phyloP scores from a whole-genome alignment of 2,113 vertebrate genomes.

The Theristicus caerulescens region DNA sequence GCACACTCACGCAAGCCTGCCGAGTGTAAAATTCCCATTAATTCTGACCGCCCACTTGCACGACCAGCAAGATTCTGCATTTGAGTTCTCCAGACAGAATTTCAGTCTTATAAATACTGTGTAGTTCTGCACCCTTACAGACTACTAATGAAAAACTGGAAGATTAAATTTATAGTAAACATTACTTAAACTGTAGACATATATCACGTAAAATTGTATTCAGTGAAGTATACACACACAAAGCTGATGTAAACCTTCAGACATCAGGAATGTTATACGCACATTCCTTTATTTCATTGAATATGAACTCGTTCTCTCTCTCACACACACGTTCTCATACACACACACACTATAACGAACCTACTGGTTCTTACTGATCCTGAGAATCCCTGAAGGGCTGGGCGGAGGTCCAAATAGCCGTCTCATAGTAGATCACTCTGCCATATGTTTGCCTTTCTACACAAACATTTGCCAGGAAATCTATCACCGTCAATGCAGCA shows the following conservation, averaged over 20 bases:
- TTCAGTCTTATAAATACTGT: not conserved
- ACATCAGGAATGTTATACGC: not conserved
- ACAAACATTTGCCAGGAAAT: slow-evolving; percentile 37
- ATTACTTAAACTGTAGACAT: not conserved
- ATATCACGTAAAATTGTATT: not conserved
- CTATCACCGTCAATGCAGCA: slow-evolving; percentile 16
- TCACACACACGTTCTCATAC: not conserved
- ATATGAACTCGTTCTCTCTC: not conserved
- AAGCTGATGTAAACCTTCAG: not conserved
- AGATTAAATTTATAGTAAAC: not conserved
- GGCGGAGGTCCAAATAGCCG: not conserved
- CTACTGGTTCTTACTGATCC: not conserved
- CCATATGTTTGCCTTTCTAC: slow-evolving; percentile 13
- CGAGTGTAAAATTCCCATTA: not conserved
- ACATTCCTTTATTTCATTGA: not conserved
- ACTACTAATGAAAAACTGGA: not conserved
- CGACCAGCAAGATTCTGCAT: not conserved
- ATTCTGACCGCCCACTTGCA: not conserved
- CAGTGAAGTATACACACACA: not conserved
- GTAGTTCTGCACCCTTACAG: not conserved
- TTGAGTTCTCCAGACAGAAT: not conserved
- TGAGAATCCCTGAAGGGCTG: not conserved
- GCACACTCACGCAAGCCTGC: not conserved
- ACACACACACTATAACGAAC: not conserved
- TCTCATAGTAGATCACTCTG: not conserved